phyloP scores from a whole-genome alignment of 2,797 vertebrate species.

The Hemitrygon akajei region DNA sequence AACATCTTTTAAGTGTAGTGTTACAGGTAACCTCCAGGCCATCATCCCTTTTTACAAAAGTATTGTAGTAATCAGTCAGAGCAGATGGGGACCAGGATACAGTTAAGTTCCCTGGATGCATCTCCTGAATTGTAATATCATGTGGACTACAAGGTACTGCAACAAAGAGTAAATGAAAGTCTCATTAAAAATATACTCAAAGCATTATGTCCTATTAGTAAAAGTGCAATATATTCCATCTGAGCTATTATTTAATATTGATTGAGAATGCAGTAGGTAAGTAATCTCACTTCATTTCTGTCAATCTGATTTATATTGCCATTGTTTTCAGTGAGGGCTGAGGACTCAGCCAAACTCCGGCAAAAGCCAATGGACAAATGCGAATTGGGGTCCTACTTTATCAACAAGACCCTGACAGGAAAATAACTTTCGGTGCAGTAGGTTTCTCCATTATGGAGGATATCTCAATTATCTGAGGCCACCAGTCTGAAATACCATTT shows the following conservation, averaged over 20 bases:
- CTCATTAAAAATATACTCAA: slow-evolving; percentile 9
- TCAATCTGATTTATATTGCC: neutral
- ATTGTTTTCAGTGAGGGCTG: neutral
- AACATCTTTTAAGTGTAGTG: slow-evolving; percentile 65
- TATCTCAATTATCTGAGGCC: neutral
- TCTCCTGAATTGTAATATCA: slow-evolving; percentile 58
- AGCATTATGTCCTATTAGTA: too few species aligned
- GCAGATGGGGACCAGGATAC: slow-evolving; percentile 64
- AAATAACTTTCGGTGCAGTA: neutral
- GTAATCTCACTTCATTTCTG: neutral
- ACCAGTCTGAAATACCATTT: neutral
- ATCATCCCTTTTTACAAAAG: slow-evolving; percentile 71
- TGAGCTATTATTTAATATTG: neutral
- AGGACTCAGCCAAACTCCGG: neutral
- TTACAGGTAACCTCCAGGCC: slow-evolving; percentile 71
- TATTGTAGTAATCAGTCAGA: slow-evolving; percentile 65
- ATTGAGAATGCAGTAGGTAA: neutral
- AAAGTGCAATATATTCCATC: neutral
- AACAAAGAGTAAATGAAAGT: slow-evolving; percentile 29
- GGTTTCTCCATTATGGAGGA: neutral
- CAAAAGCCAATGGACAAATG: neutral
- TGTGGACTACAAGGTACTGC: slow-evolving; percentile 79
- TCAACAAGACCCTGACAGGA: neutral
- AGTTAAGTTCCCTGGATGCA: slow-evolving; percentile 60
- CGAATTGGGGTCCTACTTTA: neutral